Evolutionary conservation across 2,113 vertebrate genomes (phyloP), one percentile per base, ranked within the genome.

Genomic region (Siphamia tubifer): DNA sequence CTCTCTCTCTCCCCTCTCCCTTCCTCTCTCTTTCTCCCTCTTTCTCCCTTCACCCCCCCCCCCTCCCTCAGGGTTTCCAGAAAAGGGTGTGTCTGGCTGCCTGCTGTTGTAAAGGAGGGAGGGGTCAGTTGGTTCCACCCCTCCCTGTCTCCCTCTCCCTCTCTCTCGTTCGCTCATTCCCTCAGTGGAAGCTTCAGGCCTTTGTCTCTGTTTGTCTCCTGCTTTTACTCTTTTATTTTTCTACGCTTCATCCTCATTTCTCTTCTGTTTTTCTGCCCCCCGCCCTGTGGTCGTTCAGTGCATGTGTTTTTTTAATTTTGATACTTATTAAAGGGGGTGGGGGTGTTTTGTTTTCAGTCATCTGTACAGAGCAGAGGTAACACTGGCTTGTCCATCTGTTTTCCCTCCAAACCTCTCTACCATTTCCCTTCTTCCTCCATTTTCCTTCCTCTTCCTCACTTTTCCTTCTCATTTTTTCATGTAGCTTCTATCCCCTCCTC

Each of bases 11-110:
- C n/a, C n/a, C n/a, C n/a, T n/a, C n/a, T n/a, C n/a, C n/a, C n/a
- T n/a, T n/a, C n/a, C n/a, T n/a, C n/a, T n/a, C n/a, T n/a, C n/a
- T n/a, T n/a, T 31, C 61, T 42, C 67, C 24, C 48, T 60, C 63
- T 53, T 51, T 67, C 8, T 63, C 30, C 54, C 44, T 54, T n/a
- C n/a, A n/a, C n/a, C n/a, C n/a, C n/a, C n/a, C n/a, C 34, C 51
- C 31, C 27, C 31, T 62, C 32, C 44, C 15, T 19, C 11, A 65
- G 9, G 45, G 64, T 79, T 84, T 84, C 84, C 88, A 90, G 90
- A 89, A 77, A 88, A 87, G 92, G 92, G 92, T 90, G 91, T 93
- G 92, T 90, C 92, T 24, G 85, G 82, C 79, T 84, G 85, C 74
- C 71, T 82, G 79, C 81, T 23, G 15, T 79, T 87, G 82, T 87